A percentile compares a stretch with the other conserved stretches of the same genome.
These are phyloP conservation scores for Pelobates cultripes DNA, from an alignment of 2,797 vertebrate genomes.

Conservation along the genomic window DNA sequence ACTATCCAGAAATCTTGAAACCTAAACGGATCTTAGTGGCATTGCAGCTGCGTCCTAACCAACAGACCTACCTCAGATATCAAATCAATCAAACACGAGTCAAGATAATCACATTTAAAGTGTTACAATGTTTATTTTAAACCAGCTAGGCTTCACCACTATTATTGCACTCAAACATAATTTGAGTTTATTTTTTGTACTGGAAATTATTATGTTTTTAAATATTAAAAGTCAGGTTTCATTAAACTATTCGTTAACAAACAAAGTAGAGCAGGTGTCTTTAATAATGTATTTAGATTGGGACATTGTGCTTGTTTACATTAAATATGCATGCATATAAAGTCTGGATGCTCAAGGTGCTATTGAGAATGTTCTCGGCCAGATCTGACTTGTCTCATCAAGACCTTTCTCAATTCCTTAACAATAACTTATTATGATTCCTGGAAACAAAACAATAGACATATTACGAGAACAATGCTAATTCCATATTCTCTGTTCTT, in stretches of 20 bases:
- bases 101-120: too few species aligned
- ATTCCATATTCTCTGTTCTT: too few species aligned
- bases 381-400: not conserved
- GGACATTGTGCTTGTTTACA: not conserved
- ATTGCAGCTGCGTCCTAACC: too few species aligned
- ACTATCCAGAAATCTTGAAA: too few species aligned
- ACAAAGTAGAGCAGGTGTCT: not conserved
- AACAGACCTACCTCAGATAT: too few species aligned
- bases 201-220: conserved; percentile 1
- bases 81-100: too few species aligned
- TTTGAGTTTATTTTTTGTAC: not conserved
- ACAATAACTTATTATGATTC: too few species aligned
- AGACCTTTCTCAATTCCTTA: not conserved
- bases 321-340: conserved; percentile 3
- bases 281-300: conserved; percentile 1
- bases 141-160: not conserved
- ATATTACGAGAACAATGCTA: too few species aligned
- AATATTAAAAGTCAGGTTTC: not conserved
- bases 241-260: not conserved
- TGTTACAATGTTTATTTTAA: not conserved
- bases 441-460: too few species aligned
- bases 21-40: too few species aligned
- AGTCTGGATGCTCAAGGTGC: not conserved
- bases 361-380: not conserved
- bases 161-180: not conserved